Evolutionary conservation across 2,797 vertebrate species (phyloP), one percentile per base, ranked within the genome.

Genomic region (Pitangus sulphuratus): DNA sequence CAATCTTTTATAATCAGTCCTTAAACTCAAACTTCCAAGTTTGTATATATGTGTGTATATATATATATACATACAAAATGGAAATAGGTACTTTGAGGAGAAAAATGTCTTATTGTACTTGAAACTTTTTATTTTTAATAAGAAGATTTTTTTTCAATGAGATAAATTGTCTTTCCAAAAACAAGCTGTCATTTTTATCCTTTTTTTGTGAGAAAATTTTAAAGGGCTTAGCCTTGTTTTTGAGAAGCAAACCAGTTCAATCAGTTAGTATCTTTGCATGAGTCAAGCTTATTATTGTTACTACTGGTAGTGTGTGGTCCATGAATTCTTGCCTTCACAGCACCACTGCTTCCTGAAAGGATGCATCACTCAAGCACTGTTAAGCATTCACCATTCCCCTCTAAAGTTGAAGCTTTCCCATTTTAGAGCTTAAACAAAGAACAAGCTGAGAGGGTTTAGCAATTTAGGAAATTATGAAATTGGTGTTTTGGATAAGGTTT

Each of bases 1-100:
- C 33, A 93, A 76, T 51, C 70, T 84, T 89, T 91, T 61, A 47
- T 78, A 94, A 92, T 50, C 12, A 8, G 22, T 48, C 31, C 74
- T 76, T 57, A 80, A 79, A 89, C 12, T 95, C 28, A 47, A 39
- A 58, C 28, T 57, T 76, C 56, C 25, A 48, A 35, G 3, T 33
- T 68, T 80, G 3, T 56, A 3, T 48, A 14, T 37, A 4, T 79
- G 3, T 58, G 2, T 45, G 11, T 4, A 13, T 40, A 9, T 39
- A 12, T n/a, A 8, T 24, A 6, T 21, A 24, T 1, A 15, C 15
- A 77, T 4, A 65, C 2, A 11, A 80, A 60, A 18, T 58, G 6
- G 11, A 87, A 89, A 57, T 24, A 22, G 5, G 4, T 13, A 47
- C 39, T 37, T 44, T 26, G 10, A 75, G 22, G 33, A 30, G 37